Conservation (phyloP, 2,797 vertebrate species). For the Pipistrellus pygmaeus region DNA sequence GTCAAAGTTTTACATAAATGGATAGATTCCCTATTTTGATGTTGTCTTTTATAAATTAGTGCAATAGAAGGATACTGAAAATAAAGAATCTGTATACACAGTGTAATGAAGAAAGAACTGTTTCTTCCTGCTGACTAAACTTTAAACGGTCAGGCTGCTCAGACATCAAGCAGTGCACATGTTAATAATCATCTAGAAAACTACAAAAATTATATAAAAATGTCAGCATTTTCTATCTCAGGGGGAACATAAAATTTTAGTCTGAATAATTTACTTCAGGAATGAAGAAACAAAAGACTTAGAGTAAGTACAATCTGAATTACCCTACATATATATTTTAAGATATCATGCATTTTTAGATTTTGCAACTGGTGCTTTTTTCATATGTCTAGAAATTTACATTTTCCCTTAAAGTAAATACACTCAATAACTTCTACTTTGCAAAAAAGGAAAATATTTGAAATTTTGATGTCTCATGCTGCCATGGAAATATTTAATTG, state of each 20-base stretch:
- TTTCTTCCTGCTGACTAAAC: neutral
- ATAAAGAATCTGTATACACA: neutral
- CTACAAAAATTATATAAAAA: neutral
- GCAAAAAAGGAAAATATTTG: slow-evolving; percentile 33
- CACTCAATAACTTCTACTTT: slow-evolving; percentile 5
- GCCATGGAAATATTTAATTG: slow-evolving; percentile 77
- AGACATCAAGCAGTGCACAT: neutral
- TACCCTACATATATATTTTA: neutral
- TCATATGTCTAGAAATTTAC: neutral
- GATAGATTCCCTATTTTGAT: neutral
- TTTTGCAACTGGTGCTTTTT: neutral
- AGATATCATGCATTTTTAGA: neutral
- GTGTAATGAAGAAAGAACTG: neutral
- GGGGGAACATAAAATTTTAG: neutral
- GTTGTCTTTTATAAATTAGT: neutral
- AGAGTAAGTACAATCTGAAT: neutral
- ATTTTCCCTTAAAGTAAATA: slow-evolving; percentile 51
- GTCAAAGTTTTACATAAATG: neutral
- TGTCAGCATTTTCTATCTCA: neutral
- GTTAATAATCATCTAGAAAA: neutral
- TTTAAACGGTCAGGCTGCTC: neutral
- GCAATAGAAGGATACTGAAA: neutral
- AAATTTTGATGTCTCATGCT: slow-evolving; percentile 74
- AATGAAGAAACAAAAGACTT: neutral
- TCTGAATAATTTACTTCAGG: neutral